phyloP scores from a whole-genome alignment of 2,888 invertebrate species.

The Blera fallax region DNA sequence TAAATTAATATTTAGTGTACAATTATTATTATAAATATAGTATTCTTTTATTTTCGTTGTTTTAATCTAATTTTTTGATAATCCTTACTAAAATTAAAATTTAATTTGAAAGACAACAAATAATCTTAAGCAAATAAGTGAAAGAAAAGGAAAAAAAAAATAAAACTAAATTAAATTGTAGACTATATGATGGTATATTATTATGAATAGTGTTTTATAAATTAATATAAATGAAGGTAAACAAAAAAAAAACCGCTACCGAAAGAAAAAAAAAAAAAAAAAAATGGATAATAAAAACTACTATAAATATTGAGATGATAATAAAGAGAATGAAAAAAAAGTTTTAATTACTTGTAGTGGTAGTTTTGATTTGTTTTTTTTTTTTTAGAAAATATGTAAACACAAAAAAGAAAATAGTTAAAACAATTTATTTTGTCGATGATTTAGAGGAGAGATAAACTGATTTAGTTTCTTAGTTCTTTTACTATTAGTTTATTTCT shows the following conservation, averaged over 20 bases:
- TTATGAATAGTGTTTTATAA: conserved; percentile 69
- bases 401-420: conserved; percentile 19
- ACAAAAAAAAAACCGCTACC: conserved; percentile 21
- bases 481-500: conserved; percentile 23
- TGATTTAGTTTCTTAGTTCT: conserved; percentile 52
- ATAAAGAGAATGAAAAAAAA: conserved; percentile 67
- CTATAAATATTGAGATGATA: conserved; percentile 66
- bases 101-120: conserved; percentile 63
- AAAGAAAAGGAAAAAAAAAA: conserved; percentile 22
- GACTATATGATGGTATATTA: conserved; percentile 70
- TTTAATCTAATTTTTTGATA: conserved; percentile 11
- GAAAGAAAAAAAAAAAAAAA: conserved; percentile 44
- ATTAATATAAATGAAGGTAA: conserved; percentile 63
- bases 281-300: conserved; percentile 60
- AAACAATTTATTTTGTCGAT: conserved; percentile 44
- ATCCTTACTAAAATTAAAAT: conserved; percentile 49
- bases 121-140: conserved; percentile 26
- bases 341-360: conserved; percentile 65
- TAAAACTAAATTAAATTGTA: conserved; percentile 69
- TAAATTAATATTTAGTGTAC: conserved; percentile 67
- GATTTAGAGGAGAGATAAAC: conserved; percentile 67
- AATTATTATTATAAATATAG: conserved; percentile 61
- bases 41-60: conserved; percentile 12
- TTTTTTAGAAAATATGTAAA: conserved; percentile 24
- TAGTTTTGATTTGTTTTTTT: conserved; percentile 29